Conservation (phyloP, 2,113 vertebrate species). For the Cyanocitta stelleri region DNA sequence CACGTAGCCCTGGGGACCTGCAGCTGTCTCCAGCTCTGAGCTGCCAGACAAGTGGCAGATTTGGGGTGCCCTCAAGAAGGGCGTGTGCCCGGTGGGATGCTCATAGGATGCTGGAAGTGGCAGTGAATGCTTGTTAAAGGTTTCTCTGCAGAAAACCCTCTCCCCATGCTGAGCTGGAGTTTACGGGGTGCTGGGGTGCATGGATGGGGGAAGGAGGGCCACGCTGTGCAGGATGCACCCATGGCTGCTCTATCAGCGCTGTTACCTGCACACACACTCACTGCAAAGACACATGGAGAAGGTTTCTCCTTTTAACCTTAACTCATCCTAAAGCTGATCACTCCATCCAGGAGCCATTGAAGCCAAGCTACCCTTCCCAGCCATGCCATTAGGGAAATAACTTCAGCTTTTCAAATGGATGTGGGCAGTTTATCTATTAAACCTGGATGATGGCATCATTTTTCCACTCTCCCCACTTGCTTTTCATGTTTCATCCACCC, state of each 20-base stretch:
- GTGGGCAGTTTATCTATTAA: not conserved
- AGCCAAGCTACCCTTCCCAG: not conserved
- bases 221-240: not conserved
- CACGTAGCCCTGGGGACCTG: not conserved
- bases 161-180: not conserved
- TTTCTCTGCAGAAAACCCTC: not conserved
- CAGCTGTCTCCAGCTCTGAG: not conserved
- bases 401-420: not conserved
- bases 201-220: not conserved
- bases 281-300: not conserved
- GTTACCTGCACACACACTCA: not conserved
- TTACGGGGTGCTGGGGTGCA: not conserved
- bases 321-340: not conserved
- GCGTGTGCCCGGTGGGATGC: accelerated
- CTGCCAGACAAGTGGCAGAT: not conserved
- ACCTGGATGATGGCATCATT: not conserved
- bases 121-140: not conserved
- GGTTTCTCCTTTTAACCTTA: not conserved
- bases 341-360: not conserved
- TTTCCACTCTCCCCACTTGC: not conserved
- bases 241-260: accelerated
- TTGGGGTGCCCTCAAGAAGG: not conserved
- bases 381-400: not conserved
- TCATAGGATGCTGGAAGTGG: not conserved
- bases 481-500: not conserved